Base-by-base conservation (phyloP, 2,113 vertebrate genomes). In the Serilophus lunatus region DNA sequence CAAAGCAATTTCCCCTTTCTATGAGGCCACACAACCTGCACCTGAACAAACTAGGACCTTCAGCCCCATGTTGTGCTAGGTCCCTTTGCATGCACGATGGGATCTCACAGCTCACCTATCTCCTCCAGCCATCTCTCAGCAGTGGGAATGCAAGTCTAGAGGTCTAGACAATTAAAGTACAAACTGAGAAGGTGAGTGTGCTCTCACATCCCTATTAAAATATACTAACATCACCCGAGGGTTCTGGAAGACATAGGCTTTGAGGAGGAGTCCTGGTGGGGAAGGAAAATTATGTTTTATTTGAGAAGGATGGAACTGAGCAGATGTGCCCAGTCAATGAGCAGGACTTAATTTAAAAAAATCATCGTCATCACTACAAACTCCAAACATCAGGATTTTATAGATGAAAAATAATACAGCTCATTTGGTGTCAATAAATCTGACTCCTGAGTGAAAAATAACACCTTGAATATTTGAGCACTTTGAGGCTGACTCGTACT, bases 381-480 rank as follows among this genome's bases (percentile, higher is more conserved):
- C 33, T 72, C 47, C 36, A 56, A 81, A 92, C 40, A 81, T 60
- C 19, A 61, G 72, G 59, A 10, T 82, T 94, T 93, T 82, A 90
- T 59, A 72, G 81, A 13, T 76, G 71, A 88, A 82, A 94, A 95
- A 92, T 50, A n/a, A 85, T 80, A 75, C 59, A 57, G 70, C 45
- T 36, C 3, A 0, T 86, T 96, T 91, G 13, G 25, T 92, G 90
- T 88, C 79, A 54, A 36, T 92, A 93, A 93, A 90, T 87, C 59
- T 42, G 54, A 36, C 75, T 96, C 74, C 76, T 66, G 44, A 84
- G 59, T 82, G 44, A 72, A 94, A 93, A 92, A n/a, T n/a, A 93
- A 78, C 47, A 10, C 38, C n/a, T 93, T 97, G 94, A 96, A 96
- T 97, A 97, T 97, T 97, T 97, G 92, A 97, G 61, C 38, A 77